Percentiles rank a stretch among this genome's conserved stretches.
These are phyloP conservation scores for Aptenodytes patagonicus DNA, from an alignment of 2,113 vertebrate genomes.

Conservation along the genomic window DNA sequence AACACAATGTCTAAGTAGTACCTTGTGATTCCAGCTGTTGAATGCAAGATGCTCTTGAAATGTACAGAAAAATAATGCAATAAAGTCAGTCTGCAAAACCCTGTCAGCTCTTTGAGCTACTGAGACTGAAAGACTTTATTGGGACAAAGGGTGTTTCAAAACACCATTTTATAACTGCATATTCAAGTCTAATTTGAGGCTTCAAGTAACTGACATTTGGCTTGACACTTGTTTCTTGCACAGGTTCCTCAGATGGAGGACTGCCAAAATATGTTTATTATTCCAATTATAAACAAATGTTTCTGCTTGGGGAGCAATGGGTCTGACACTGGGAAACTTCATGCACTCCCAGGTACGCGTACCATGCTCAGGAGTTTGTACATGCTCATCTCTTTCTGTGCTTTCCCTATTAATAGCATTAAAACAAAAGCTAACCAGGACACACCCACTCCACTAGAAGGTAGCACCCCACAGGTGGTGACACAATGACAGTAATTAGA, in stretches of 20 bases:
- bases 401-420: not conserved
- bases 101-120: not conserved
- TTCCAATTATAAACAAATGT: slow-evolving; percentile 23
- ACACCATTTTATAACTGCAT: not conserved
- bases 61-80: not conserved
- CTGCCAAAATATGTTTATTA: slow-evolving; percentile 3
- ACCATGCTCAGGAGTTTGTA: not conserved
- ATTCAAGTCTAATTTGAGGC: not conserved
- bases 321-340: not conserved
- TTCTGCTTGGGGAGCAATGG: not conserved
- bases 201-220: not conserved
- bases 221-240: not conserved
- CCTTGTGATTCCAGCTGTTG: not conserved
- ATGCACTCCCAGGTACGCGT: not conserved
- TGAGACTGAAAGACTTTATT: not conserved
- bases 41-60: not conserved
- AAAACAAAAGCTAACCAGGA: not conserved
- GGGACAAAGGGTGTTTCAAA: not conserved
- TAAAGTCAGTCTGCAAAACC: not conserved
- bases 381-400: not conserved
- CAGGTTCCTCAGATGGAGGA: not conserved
- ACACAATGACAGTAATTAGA: not conserved
- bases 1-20: not conserved
- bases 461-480: not conserved
- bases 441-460: not conserved